These are phyloP conservation scores for Tapirus terrestris DNA, from an alignment of 2,113 vertebrate species.

Conservation along the genomic window DNA sequence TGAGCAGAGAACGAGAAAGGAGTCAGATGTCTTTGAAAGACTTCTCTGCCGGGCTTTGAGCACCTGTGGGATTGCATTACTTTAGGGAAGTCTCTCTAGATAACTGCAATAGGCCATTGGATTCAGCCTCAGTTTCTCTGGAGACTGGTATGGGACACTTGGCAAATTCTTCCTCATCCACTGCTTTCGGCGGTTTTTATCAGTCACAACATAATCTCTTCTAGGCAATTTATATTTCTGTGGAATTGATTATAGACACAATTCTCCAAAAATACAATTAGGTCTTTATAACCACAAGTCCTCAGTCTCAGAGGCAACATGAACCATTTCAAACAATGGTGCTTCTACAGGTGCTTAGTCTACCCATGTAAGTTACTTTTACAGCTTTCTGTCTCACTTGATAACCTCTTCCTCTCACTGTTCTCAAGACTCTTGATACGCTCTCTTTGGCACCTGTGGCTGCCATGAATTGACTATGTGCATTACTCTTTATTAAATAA, in stretches of 20 bases:
- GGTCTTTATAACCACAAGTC: background rate
- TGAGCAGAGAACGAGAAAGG: background rate
- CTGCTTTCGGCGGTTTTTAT: background rate
- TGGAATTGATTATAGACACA: background rate
- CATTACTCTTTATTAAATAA: conserved; percentile 46
- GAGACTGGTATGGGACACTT: background rate
- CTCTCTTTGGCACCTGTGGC: background rate
- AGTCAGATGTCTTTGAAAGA: background rate
- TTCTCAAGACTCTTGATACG: background rate
- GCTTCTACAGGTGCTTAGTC: background rate
- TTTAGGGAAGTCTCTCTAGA: background rate
- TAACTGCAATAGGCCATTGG: background rate
- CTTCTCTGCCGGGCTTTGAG: background rate
- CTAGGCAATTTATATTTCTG: background rate
- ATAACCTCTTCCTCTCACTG: background rate
- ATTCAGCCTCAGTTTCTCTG: background rate
- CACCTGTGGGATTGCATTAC: background rate
- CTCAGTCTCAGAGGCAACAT: background rate
- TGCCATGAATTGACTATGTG: background rate
- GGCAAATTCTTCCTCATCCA: background rate
- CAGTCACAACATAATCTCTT: background rate
- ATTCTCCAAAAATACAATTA: background rate
- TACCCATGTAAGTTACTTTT: background rate
- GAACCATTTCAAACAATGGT: background rate
- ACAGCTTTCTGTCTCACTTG: background rate